Conservation (phyloP, 2,113 vertebrate genomes). For the Peromyscus polionotus region DNA sequence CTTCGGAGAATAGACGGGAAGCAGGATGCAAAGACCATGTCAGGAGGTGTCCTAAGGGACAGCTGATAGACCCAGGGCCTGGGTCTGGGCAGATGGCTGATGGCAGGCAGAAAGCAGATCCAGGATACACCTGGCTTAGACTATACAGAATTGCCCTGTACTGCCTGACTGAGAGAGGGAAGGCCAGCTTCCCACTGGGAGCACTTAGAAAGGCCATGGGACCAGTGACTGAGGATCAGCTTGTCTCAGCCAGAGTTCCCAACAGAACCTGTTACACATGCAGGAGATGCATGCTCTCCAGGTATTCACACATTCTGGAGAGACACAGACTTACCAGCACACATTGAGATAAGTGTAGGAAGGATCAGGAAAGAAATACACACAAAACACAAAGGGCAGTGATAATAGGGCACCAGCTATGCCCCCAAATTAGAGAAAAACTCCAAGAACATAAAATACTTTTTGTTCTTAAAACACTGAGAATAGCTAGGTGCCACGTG, state of each 20-base stretch:
- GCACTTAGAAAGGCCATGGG: fast-evolving
- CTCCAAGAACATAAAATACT: background rate
- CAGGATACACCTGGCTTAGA: background rate
- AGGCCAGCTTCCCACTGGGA: too few relatives aligned
- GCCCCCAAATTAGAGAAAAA: background rate
- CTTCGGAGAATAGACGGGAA: background rate
- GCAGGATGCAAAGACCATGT: background rate
- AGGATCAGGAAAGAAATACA: background rate
- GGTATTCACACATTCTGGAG: background rate
- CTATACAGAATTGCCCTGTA: background rate
- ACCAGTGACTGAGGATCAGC: background rate
- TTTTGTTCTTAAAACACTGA: background rate
- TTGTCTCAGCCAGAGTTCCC: background rate
- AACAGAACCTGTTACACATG: background rate
- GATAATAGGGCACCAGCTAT: fast-evolving
- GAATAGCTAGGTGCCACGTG: too few relatives aligned
- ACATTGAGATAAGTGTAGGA: too few relatives aligned
- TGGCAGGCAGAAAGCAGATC: background rate
- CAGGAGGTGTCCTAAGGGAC: background rate
- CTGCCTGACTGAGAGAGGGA: background rate
- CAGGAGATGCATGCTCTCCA: background rate
- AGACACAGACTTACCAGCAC: background rate
- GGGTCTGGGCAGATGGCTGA: background rate
- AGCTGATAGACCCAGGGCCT: background rate
- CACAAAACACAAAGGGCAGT: too few relatives aligned